These are phyloP conservation scores for Caerostris darwini DNA, from an alignment of 1,140 invertebrate genomes.

Conservation along the genomic window DNA sequence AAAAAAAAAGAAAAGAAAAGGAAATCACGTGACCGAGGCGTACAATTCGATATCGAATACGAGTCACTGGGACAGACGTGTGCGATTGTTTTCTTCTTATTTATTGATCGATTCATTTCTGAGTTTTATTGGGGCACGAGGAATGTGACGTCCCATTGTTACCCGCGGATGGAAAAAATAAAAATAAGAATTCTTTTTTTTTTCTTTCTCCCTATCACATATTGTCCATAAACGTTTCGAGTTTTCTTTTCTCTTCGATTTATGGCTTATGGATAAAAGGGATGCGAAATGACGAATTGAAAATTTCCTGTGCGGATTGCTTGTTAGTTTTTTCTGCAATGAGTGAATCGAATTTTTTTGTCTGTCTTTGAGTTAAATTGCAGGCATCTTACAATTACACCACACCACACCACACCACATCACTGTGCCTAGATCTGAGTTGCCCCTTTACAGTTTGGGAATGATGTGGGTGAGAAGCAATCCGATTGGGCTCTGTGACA, in stretches of 20 bases:
- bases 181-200: too few relatives aligned
- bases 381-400: too few relatives aligned
- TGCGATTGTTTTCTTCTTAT: conserved; percentile 5
- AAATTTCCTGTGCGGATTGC: background rate
- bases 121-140: background rate
- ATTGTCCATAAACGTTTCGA: background rate
- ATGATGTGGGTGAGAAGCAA: too few relatives aligned
- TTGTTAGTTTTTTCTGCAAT: background rate
- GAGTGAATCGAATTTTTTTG: too few relatives aligned
- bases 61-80: background rate
- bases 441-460: too few relatives aligned
- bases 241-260: background rate
- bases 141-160: conserved; percentile 14
- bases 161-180: background rate
- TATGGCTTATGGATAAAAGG: background rate
- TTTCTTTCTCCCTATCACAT: background rate
- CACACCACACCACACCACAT: too few relatives aligned
- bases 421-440: too few relatives aligned
- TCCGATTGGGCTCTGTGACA: too few relatives aligned
- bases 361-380: too few relatives aligned
- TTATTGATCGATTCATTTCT: conserved; percentile 31
- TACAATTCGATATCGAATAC: conserved; percentile 3
- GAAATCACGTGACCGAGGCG: background rate
- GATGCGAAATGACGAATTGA: background rate
- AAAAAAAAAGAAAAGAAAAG: background rate